Evolutionary conservation across 1,140 invertebrate species (phyloP), one percentile per base, ranked within the genome.

Genomic region (Drosophila leontia): DNA sequence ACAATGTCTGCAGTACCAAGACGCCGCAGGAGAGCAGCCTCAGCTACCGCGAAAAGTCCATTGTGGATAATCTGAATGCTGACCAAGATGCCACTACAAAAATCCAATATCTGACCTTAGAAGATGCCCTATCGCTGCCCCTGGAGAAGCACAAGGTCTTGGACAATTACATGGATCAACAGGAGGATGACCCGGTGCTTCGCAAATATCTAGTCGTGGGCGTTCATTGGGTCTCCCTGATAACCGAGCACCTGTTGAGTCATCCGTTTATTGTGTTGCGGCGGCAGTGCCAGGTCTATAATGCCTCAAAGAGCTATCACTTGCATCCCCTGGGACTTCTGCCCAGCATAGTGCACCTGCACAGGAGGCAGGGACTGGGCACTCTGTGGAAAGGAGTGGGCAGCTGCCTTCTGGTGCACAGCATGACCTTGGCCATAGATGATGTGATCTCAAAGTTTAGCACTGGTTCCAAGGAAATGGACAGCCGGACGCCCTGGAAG

Each of bases 361-460:
- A 98, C 93, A 94, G 96, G 83, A 94, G 96, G 44, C 98, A 99
- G 94, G 97, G 98, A 41, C 92, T 98, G 45, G 96, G 95, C 19
- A 97, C 97, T 3, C 93, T 99, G 50, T 99, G 98, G 97, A 99
- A 99, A 93, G 98, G 98, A 12, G 94, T 99, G 44, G 97, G 97
- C 12, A 98, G 97, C 51, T 96, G 96, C 45, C 94, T 99, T 68
- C 94, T 98, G 45, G 96, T 98, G 0, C 95, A 96, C 90, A 98
- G 98, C n/a, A 95, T 99, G 86, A 95, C 96, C 15, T 93, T 98
- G 79, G 97, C 96, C 17, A 95, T 97, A 26, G 98, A 99, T 93
- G 97, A 98, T 94, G 93, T 97, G 37, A 94, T 99, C 55, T 96
- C 96, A 50, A 98, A 99, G 94, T 92, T 97, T 26, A 98, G 97